phyloP scores from a whole-genome alignment of 2,888 invertebrate species.

The Coenonympha glycerion region DNA sequence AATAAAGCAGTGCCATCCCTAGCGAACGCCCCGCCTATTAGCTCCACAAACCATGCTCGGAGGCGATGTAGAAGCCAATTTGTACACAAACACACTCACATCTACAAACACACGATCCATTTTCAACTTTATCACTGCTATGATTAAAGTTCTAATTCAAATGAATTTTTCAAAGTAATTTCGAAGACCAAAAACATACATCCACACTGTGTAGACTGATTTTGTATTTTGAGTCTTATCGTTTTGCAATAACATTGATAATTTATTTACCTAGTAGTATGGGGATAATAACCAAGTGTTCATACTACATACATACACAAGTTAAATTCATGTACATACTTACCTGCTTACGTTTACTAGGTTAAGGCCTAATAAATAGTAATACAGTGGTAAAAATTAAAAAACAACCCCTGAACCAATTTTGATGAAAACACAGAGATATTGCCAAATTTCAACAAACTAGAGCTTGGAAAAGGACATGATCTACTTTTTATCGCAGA shows the following conservation, averaged over 20 bases:
- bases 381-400: too few species aligned
- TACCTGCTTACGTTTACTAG: too few species aligned
- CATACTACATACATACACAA: too few species aligned
- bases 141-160: neutral
- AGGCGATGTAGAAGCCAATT: constrained; percentile 68
- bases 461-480: too few species aligned
- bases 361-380: too few species aligned
- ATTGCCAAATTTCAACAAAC: too few species aligned
- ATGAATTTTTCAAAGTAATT: neutral
- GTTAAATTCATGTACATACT: too few species aligned
- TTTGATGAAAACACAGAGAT: too few species aligned
- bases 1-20: constrained; percentile 42
- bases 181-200: constrained; percentile 12
- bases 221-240: neutral
- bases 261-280: too few species aligned
- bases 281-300: too few species aligned
- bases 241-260: neutral
- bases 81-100: constrained; percentile 41
- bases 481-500: too few species aligned
- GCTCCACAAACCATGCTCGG: constrained; percentile 52
- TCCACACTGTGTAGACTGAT: neutral
- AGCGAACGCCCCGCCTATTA: constrained; percentile 54
- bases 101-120: neutral
- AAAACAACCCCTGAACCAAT: too few species aligned
- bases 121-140: neutral